Percentiles rank a stretch among this genome's conserved stretches.
Evolutionary conservation across 2,888 invertebrate species (phyloP).

Genomic region (Ephialtes manifestator): DNA sequence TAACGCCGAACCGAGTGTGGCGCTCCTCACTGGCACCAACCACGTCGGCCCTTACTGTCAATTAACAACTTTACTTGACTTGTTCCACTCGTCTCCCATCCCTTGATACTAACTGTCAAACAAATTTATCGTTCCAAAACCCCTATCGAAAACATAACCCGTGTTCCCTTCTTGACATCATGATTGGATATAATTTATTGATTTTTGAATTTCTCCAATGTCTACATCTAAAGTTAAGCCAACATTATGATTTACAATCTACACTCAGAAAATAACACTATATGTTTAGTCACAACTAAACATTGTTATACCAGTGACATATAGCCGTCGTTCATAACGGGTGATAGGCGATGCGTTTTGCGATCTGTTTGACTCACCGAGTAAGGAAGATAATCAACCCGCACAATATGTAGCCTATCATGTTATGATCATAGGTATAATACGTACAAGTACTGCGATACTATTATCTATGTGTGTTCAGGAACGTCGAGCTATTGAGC

Average conservation of each 20-base stretch:
- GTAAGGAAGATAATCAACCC: too few species aligned
- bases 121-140: not conserved
- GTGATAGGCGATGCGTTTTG: too few species aligned
- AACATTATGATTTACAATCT: not conserved
- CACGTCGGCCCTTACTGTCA: slow-evolving; percentile 46
- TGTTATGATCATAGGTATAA: too few species aligned
- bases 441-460: not conserved
- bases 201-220: not conserved
- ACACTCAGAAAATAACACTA: not conserved
- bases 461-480: not conserved
- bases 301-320: not conserved
- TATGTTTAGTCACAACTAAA: not conserved
- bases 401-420: too few species aligned
- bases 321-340: too few species aligned
- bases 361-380: too few species aligned
- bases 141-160: not conserved
- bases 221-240: not conserved
- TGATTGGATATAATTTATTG: not conserved
- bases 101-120: not conserved
- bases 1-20: slow-evolving; percentile 1
- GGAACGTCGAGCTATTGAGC: too few species aligned
- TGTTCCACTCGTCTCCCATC: not conserved
- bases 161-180: not conserved
- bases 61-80: slow-evolving; percentile 23
- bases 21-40: not conserved